These are phyloP conservation scores for Rhinichthys osculus DNA, from an alignment of 2,797 vertebrate genomes.

Conservation along the genomic window DNA sequence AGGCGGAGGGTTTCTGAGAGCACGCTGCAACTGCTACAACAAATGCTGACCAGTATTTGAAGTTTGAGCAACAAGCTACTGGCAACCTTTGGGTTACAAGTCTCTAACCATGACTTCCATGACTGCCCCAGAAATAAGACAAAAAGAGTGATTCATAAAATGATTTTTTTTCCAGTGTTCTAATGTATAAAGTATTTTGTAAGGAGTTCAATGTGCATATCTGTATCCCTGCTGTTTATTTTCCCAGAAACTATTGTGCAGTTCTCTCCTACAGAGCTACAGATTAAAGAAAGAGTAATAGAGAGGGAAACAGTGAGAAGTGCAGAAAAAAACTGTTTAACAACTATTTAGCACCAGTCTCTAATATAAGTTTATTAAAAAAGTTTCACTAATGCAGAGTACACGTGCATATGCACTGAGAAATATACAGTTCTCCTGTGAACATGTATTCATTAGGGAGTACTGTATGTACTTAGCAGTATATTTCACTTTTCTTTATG, in stretches of 20 bases:
- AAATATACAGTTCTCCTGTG: not conserved
- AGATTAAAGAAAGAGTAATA: not conserved
- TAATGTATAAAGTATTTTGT: no score
- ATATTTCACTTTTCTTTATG: not conserved
- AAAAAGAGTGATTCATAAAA: no score
- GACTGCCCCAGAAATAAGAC: no score
- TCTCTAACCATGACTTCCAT: no score
- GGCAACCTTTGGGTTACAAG: no score
- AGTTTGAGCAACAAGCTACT: not conserved
- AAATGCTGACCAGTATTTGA: not conserved
- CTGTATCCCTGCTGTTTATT: slow-evolving; percentile 24
- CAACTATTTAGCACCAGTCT: not conserved
- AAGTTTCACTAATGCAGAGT: not conserved
- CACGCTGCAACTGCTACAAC: not conserved
- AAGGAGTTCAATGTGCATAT: not conserved
- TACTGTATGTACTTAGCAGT: not conserved
- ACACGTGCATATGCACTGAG: not conserved
- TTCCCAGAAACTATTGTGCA: not conserved
- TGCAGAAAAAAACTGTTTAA: not conserved
- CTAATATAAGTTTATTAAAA: not conserved
- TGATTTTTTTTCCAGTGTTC: not conserved
- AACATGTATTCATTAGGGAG: not conserved
- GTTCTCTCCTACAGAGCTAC: not conserved
- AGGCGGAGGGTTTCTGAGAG: not conserved
- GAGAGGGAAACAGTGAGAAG: not conserved